phyloP scores from a whole-genome alignment of 2,113 vertebrate species.

The Thunnus thynnus region DNA sequence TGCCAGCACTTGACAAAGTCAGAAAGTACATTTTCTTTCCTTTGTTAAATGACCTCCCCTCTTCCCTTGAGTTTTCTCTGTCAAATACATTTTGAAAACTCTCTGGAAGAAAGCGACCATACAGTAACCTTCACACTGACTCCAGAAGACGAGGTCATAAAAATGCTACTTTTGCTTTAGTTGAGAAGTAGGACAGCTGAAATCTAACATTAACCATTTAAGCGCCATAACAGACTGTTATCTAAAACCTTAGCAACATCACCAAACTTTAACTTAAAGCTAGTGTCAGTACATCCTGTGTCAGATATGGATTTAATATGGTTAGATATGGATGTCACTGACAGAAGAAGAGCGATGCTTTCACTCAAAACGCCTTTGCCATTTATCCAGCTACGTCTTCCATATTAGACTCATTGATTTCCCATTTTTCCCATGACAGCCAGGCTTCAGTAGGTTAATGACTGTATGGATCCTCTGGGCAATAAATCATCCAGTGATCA shows the following conservation, averaged over 20 bases:
- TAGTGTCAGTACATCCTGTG: too few relatives aligned
- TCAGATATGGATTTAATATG: too few relatives aligned
- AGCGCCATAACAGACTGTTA: too few relatives aligned
- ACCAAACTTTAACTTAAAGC: too few relatives aligned
- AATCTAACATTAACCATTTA: too few relatives aligned
- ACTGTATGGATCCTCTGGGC: conserved; percentile 12
- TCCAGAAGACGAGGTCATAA: background rate
- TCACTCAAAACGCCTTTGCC: background rate
- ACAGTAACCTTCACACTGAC: background rate
- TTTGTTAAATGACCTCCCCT: background rate
- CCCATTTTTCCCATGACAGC: background rate
- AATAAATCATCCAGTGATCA: background rate
- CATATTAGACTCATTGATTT: background rate
- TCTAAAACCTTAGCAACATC: too few relatives aligned
- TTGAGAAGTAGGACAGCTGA: background rate
- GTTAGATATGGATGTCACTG: background rate
- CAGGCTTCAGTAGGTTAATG: background rate
- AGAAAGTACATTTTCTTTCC: background rate
- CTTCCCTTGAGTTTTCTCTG: background rate
- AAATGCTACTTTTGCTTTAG: background rate
- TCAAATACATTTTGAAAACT: background rate
- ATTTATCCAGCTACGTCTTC: background rate
- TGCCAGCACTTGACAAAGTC: background rate
- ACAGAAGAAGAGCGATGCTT: background rate
- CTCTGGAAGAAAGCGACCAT: background rate